Evolutionary conservation across 2,113 vertebrate species (phyloP), one percentile per base, ranked within the genome.

Genomic region (Podilymbus podiceps): DNA sequence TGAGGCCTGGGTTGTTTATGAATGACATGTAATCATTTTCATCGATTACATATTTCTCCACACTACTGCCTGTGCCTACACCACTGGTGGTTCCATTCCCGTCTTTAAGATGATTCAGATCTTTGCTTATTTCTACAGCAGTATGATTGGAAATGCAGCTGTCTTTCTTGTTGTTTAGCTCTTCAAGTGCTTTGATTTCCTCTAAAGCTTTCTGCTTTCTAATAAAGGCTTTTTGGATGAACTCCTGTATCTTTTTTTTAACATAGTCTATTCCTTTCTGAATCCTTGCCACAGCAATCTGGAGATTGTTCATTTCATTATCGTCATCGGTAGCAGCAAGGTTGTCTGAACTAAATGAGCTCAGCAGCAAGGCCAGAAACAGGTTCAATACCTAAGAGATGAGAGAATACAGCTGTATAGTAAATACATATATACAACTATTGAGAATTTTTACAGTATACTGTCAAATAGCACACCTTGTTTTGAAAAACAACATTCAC

Each of bases 291-390:
- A 99, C 97, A 20, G 99, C 99, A 83, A 99, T 98, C 96, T 99
- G 99, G 42, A 99, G 97, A 96, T 99, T 99, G 98, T 99, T 99
- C 97, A 98, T 99, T 88, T 99, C 99, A 9, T 97, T 98, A 91
- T 99, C 99, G 10, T 99, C 99, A 1, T 99, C 99, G 0, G 97
- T 98, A 67, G 98, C 98, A 93, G 98, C 98, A 92, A 99, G 98
- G 91, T 99, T 99, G 96, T 99, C 99, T 35, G 99, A 99, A 89
- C 99, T 99, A 97, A 99, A 99, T 27, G 99, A 99, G 97, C 99
- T 99, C 96, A 99, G 97, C 93, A 99, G 84, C 98, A 99, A 98
- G 95, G 99, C 99, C 97, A 99, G 98, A 98, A 99, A 99, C 67
- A 99, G 98, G 94, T 99, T 99, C 97, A 99, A 88, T 92, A 99